phyloP scores from a whole-genome alignment of 1,140 invertebrate species.

The Diabrotica undecimpunctata region DNA sequence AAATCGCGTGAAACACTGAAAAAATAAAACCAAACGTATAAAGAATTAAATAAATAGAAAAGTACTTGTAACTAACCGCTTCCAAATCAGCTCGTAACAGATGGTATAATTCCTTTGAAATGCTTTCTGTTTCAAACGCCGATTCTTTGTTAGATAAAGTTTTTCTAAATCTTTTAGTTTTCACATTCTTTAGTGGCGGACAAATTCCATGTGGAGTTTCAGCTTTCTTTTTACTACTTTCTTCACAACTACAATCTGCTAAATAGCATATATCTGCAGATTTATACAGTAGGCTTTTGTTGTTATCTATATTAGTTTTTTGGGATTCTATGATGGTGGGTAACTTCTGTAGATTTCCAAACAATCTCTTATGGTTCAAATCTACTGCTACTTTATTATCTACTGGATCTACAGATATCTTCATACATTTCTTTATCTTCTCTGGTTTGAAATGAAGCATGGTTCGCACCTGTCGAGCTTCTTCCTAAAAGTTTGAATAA shows the following conservation, averaged over 20 bases:
- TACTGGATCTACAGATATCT: constrained; percentile 33
- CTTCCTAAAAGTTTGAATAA: constrained; percentile 23
- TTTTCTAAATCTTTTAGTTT: constrained; percentile 40
- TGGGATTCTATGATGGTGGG: constrained; percentile 44
- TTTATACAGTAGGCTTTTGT: constrained; percentile 37
- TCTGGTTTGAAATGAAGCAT: constrained; percentile 35
- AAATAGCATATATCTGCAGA: constrained; percentile 43
- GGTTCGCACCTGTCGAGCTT: constrained; percentile 32
- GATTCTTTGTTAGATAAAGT: constrained; percentile 37
- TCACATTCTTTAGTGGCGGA: constrained; percentile 42
- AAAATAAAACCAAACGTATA: too few species aligned
- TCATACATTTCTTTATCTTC: constrained; percentile 37
- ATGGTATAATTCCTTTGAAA: constrained; percentile 42
- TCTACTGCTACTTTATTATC: constrained; percentile 26
- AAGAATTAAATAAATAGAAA: too few species aligned
- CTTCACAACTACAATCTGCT: constrained; percentile 30
- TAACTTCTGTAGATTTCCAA: constrained; percentile 36
- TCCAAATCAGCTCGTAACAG: constrained; percentile 41
- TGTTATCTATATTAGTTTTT: constrained; percentile 34
- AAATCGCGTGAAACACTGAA: too few species aligned
- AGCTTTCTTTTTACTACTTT: constrained; percentile 20
- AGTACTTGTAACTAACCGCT: constrained; percentile 32
- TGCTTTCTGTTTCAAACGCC: constrained; percentile 30
- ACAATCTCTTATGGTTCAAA: constrained; percentile 28
- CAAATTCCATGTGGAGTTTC: constrained; percentile 36